Conservation (phyloP, 2,888 invertebrate species). For the Trachelus iudaicus region DNA sequence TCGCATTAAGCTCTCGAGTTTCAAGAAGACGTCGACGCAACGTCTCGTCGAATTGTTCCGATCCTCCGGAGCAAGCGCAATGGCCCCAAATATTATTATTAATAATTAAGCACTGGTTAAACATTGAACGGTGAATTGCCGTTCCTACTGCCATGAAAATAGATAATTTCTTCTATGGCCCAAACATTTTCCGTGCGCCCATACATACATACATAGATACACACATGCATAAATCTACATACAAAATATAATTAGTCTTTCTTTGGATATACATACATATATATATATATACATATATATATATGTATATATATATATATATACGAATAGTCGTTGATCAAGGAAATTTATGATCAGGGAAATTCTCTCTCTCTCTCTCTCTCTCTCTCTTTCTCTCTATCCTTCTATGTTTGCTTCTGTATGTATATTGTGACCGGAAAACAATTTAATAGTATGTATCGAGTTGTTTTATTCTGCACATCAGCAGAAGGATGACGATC, state of each 20-base stretch:
- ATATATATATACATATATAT: neutral
- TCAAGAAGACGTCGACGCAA: neutral
- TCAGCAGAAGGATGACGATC: neutral
- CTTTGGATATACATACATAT: neutral
- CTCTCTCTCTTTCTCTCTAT: neutral
- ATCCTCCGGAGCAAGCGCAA: neutral
- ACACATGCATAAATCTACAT: neutral
- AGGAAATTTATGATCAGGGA: neutral
- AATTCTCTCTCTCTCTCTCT: neutral
- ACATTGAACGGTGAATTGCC: neutral
- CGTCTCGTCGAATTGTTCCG: neutral
- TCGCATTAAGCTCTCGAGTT: neutral
- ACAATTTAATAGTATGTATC: neutral
- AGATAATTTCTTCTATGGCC: neutral
- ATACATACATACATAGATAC: neutral
- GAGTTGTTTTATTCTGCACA: neutral
- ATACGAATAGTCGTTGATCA: neutral
- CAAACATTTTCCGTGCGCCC: neutral
- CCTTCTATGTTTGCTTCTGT: neutral
- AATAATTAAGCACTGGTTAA: neutral
- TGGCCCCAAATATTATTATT: neutral
- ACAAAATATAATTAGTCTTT: neutral
- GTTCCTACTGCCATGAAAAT: neutral
- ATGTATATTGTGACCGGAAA: neutral
- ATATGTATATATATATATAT: neutral